These are phyloP conservation scores for Hypomesus transpacificus DNA, from an alignment of 2,113 vertebrate genomes.

Conservation along the genomic window DNA sequence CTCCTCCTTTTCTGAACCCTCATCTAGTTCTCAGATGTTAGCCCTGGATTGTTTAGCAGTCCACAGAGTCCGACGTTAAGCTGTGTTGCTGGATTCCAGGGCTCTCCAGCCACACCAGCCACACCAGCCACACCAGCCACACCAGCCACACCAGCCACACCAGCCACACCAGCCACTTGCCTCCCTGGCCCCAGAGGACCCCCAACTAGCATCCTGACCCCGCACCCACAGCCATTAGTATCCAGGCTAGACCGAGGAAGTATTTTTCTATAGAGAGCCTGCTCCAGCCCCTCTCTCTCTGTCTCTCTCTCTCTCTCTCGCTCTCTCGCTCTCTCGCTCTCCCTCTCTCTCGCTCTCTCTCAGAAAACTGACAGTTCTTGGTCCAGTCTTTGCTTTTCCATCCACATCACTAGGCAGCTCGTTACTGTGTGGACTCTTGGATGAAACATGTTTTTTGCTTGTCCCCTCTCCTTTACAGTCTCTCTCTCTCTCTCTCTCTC, in stretches of 20 bases:
- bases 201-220: too few species aligned
- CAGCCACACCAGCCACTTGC: too few species aligned
- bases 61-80: too few species aligned
- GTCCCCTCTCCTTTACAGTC: background rate
- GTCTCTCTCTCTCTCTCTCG: background rate
- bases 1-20: too few species aligned
- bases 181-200: too few species aligned
- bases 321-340: background rate
- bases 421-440: background rate
- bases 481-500: background rate
- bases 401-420: background rate
- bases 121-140: too few species aligned
- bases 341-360: background rate
- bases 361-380: background rate
- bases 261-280: background rate
- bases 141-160: too few species aligned
- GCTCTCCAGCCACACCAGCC: too few species aligned
- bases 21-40: too few species aligned
- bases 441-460: background rate
- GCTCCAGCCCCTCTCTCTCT: background rate
- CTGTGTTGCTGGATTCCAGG: too few species aligned
- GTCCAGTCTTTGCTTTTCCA: constrained; percentile 1
- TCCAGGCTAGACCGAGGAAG: background rate
- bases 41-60: too few species aligned
- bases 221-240: background rate